Conservation (phyloP, 2,113 vertebrate genomes). For the Gallinago media region DNA sequence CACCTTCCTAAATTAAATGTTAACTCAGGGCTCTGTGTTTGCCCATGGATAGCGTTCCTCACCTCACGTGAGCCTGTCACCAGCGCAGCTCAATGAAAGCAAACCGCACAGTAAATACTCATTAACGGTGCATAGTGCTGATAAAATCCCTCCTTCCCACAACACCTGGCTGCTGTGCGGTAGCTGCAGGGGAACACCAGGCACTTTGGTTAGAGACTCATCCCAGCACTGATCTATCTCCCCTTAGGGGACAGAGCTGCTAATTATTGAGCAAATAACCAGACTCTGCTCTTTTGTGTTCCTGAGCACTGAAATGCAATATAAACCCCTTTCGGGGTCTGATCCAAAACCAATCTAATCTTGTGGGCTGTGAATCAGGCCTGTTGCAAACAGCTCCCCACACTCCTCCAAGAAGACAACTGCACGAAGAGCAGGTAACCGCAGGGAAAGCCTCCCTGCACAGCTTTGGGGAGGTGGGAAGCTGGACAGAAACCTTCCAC, state of each 20-base stretch:
- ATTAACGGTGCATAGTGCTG: not conserved
- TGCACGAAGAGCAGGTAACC: not conserved
- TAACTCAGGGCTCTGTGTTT: not conserved
- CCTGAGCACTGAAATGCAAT: not conserved
- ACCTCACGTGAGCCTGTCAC: not conserved
- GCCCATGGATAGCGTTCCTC: not conserved
- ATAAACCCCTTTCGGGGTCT: not conserved
- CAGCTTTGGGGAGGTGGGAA: not conserved
- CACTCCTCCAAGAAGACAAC: not conserved
- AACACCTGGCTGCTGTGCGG: not conserved
- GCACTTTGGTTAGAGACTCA: not conserved
- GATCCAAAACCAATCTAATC: constrained; percentile 38
- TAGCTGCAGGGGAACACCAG: not conserved
- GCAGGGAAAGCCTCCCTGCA: not conserved
- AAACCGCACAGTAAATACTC: constrained; percentile 63
- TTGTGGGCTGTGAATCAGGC: not conserved
- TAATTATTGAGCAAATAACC: constrained; percentile 58
- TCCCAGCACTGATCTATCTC: not conserved
- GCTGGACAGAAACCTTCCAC: rapidly evolving
- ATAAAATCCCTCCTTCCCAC: constrained; percentile 52
- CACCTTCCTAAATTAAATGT: not conserved
- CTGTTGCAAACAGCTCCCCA: not conserved
- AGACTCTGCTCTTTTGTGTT: constrained; percentile 37
- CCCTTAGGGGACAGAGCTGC: not conserved
- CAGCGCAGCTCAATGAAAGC: not conserved